Evolutionary conservation across 2,888 invertebrate species (phyloP).

Genomic region (Drosophila borborema): DNA sequence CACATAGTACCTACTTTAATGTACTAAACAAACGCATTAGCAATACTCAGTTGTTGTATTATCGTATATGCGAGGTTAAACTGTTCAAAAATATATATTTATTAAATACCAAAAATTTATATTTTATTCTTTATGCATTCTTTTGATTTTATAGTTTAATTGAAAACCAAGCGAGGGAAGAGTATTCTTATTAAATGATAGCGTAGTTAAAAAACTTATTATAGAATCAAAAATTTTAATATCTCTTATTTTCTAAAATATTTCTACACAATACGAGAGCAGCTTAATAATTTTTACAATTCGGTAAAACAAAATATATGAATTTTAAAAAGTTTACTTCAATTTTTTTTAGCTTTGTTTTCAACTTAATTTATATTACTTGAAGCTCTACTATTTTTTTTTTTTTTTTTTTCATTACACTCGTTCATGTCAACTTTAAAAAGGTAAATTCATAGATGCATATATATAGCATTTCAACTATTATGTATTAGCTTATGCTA

Average conservation of each 20-base stretch:
- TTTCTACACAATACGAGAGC: too few relatives aligned
- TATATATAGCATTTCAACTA: neutral
- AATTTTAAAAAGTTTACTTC: neutral
- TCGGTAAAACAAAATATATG: neutral
- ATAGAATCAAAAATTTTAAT: too few relatives aligned
- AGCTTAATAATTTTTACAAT: neutral
- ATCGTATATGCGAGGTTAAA: neutral
- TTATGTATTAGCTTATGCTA: slow-evolving; percentile 7
- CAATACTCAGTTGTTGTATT: slow-evolving; percentile 24
- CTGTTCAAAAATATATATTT: slow-evolving; percentile 3
- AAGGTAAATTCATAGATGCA: neutral
- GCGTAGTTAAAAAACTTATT: too few relatives aligned
- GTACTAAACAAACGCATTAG: slow-evolving; percentile 1
- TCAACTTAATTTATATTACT: neutral
- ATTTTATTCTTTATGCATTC: neutral
- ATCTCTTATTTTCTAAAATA: too few relatives aligned
- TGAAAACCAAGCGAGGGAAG: neutral
- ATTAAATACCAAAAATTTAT: neutral
- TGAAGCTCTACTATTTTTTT: neutral
- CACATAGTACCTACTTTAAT: slow-evolving; percentile 32
- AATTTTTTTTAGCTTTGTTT: neutral
- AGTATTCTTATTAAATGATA: too few relatives aligned
- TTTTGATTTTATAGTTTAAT: neutral
- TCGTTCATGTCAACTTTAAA: neutral
- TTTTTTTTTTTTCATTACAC: neutral